phyloP scores from a whole-genome alignment of 2,113 vertebrate species.

The Oostethus manadensis region DNA sequence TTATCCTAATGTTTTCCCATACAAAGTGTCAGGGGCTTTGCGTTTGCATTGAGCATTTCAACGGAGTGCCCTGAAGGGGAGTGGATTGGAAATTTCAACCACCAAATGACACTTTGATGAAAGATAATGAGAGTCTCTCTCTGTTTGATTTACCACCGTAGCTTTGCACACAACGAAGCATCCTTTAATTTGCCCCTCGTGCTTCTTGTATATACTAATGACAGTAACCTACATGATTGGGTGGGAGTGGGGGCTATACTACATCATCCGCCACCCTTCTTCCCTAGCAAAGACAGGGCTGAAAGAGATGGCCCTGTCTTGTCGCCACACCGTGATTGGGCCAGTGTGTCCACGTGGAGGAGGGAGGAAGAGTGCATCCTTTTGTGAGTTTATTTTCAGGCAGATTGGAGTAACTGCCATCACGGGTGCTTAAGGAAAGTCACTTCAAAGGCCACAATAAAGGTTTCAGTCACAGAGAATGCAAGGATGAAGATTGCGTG shows the following conservation, averaged over 20 bases:
- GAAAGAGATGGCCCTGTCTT: conserved; percentile 26
- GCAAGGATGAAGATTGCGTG: conserved; percentile 22
- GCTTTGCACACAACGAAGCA: conserved; percentile 6
- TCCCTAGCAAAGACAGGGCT: background rate
- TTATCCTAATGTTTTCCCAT: conserved; percentile 67
- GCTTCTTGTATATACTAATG: conserved; percentile 24
- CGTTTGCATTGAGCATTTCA: conserved; percentile 44
- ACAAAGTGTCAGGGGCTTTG: conserved; percentile 3
- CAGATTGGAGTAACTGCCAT: conserved; percentile 54
- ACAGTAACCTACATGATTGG: conserved; percentile 26
- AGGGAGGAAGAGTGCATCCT: conserved; percentile 26
- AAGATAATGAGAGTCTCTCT: background rate
- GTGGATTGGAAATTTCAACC: conserved; percentile 29
- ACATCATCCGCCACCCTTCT: background rate
- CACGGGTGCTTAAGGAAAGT: conserved; percentile 33
- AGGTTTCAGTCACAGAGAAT: conserved; percentile 21
- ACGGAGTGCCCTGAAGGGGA: conserved; percentile 10
- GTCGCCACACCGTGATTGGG: conserved; percentile 12
- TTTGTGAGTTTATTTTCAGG: conserved; percentile 61
- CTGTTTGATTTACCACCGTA: conserved; percentile 14
- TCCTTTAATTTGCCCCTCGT: conserved; percentile 41
- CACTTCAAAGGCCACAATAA: conserved; percentile 40
- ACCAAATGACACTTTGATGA: conserved; percentile 8
- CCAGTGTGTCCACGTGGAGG: conserved; percentile 25
- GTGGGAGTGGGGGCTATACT: no score